Conservation (phyloP, 2,888 invertebrate genomes). For the Heliconius aoede region DNA sequence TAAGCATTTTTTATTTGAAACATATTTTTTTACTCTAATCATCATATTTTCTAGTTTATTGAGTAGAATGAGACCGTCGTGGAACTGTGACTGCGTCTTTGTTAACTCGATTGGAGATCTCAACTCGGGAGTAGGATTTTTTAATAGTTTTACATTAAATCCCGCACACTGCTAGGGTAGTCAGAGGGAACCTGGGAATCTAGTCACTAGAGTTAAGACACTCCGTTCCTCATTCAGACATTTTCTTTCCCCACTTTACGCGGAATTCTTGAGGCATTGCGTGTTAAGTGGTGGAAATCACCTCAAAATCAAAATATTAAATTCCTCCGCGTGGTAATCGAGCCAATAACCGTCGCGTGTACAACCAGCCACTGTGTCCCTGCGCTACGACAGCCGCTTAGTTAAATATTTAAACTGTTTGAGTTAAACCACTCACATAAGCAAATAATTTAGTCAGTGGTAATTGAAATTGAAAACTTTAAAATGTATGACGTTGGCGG, state of each 20-base stretch:
- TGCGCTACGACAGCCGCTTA: not conserved
- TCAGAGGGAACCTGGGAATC: too few relatives aligned
- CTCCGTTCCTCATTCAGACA: too few relatives aligned
- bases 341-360: not conserved
- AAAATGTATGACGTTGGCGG: not conserved
- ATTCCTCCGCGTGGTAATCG: not conserved
- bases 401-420: not conserved
- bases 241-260: too few relatives aligned
- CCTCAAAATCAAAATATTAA: not conserved
- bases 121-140: not conserved
- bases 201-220: too few relatives aligned
- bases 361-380: not conserved
- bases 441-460: constrained; percentile 4
- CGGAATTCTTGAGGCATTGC: not conserved
- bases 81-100: too few relatives aligned
- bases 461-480: constrained; percentile 6
- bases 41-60: too few relatives aligned
- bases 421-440: not conserved
- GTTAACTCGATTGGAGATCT: too few relatives aligned
- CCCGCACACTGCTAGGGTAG: too few relatives aligned
- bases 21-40: not conserved
- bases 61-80: too few relatives aligned
- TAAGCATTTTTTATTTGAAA: not conserved
- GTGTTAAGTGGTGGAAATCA: not conserved
- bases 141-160: not conserved